phyloP scores from a whole-genome alignment of 2,888 invertebrate genomes.

The Microctonus aethiopoides region DNA sequence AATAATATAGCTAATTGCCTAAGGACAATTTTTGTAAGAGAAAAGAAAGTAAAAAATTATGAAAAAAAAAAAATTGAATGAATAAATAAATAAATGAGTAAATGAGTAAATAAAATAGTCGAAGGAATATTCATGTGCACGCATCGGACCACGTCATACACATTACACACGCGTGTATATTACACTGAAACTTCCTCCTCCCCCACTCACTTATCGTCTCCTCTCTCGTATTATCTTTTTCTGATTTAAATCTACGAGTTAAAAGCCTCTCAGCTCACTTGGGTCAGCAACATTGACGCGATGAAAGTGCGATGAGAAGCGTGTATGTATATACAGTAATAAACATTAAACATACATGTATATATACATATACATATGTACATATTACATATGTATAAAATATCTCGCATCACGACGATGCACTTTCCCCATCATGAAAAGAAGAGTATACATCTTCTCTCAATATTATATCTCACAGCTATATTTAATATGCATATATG shows the following conservation, averaged over 20 bases:
- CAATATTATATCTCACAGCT: neutral
- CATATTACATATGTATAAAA: conserved; percentile 5
- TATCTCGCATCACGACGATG: conserved; percentile 6
- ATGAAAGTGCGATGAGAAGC: conserved; percentile 43
- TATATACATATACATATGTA: conserved; percentile 9
- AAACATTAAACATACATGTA: neutral
- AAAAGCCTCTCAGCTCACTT: neutral
- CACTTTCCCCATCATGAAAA: conserved; percentile 24
- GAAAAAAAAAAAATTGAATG: too few relatives aligned
- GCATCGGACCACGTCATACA: neutral
- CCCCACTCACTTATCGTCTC: neutral
- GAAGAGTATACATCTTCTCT: neutral
- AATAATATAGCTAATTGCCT: conserved; percentile 5
- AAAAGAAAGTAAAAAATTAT: neutral
- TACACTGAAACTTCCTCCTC: conserved; percentile 11
- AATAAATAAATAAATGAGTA: neutral
- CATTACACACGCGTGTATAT: neutral
- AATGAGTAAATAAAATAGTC: neutral
- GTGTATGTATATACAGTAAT: conserved; percentile 7
- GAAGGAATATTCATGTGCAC: conserved; percentile 14
- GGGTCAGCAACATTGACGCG: conserved; percentile 25
- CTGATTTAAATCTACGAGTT: conserved; percentile 17
- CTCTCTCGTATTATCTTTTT: neutral
- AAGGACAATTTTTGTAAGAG: conserved; percentile 5
- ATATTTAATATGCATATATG: neutral